Percentiles rank a stretch among this genome's conserved stretches.
Evolutionary conservation across 1,140 invertebrate species (phyloP).

Genomic region (Drosophila pandora): DNA sequence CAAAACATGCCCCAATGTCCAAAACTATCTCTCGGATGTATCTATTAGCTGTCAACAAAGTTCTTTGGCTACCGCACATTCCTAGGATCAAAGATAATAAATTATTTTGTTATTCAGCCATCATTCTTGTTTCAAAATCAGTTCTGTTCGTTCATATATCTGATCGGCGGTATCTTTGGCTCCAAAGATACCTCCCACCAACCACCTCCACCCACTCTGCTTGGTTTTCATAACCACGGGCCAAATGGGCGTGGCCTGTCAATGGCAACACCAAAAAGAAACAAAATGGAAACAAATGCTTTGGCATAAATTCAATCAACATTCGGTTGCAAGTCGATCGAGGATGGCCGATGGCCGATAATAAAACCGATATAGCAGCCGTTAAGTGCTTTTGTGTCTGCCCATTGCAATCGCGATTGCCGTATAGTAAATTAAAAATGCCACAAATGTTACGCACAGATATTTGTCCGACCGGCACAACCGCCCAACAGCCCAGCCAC

Average conservation of each 20-base stretch:
- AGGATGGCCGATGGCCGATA: conserved; percentile 51
- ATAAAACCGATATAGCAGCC: conserved; percentile 78
- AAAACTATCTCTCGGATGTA: conserved; percentile 39
- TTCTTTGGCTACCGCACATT: conserved; percentile 36
- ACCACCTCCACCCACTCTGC: neutral
- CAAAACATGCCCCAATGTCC: neutral
- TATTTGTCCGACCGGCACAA: conserved; percentile 48
- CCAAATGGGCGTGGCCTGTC: conserved; percentile 56
- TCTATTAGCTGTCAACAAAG: conserved; percentile 35
- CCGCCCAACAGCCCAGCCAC: neutral
- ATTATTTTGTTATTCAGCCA: conserved; percentile 37
- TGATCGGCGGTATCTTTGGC: conserved; percentile 47
- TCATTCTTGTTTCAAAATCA: conserved; percentile 42
- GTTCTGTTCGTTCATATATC: conserved; percentile 34
- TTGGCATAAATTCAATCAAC: conserved; percentile 78
- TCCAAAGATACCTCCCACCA: neutral
- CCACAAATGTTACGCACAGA: conserved; percentile 80
- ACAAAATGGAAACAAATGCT: conserved; percentile 52
- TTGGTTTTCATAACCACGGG: conserved; percentile 30
- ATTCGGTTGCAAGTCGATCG: conserved; percentile 74
- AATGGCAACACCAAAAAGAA: conserved; percentile 46
- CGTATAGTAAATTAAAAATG: conserved; percentile 76
- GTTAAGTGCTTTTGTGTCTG: conserved; percentile 65
- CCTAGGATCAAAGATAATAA: conserved; percentile 45
- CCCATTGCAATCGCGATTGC: conserved; percentile 52